Percentiles rank a stretch among this genome's conserved stretches.
phyloP scores from a whole-genome alignment of 2,888 invertebrate genomes.

The Hofmannophila pseudospretella region DNA sequence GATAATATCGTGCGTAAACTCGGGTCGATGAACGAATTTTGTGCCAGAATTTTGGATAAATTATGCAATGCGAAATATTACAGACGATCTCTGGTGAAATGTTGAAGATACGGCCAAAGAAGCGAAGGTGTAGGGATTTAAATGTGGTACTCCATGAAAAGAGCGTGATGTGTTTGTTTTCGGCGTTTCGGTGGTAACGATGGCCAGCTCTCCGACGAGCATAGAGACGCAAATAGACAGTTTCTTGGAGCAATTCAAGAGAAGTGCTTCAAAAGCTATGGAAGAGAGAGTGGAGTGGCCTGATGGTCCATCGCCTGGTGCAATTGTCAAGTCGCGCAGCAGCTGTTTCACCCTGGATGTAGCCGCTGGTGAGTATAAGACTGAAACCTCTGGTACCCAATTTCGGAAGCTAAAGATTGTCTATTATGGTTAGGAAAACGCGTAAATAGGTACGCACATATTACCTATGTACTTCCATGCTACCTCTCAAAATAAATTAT shows the following conservation, averaged over 20 bases:
- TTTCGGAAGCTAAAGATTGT: too few species aligned
- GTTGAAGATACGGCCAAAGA: conserved; percentile 24
- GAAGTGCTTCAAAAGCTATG: conserved; percentile 87
- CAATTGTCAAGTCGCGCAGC: conserved; percentile 69
- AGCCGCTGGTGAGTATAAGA: conserved; percentile 62
- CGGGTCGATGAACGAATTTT: conserved; percentile 55
- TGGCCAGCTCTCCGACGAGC: conserved; percentile 82
- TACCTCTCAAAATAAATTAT: too few species aligned
- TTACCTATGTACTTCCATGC: too few species aligned
- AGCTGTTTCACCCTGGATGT: conserved; percentile 69
- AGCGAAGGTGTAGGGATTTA: conserved; percentile 29
- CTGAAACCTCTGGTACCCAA: too few species aligned
- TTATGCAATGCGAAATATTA: conserved; percentile 35
- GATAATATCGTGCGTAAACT: conserved; percentile 45
- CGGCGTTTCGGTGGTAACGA: conserved; percentile 73
- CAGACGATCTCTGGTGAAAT: conserved; percentile 18
- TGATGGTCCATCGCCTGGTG: conserved; percentile 61
- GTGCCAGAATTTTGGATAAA: conserved; percentile 36
- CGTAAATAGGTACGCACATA: too few species aligned
- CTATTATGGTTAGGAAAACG: too few species aligned
- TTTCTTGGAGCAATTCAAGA: conserved; percentile 89
- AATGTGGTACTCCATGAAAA: conserved; percentile 46
- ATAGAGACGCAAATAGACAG: conserved; percentile 91
- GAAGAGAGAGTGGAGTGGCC: conserved; percentile 79
- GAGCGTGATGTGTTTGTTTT: conserved; percentile 65